phyloP scores from a whole-genome alignment of 2,888 invertebrate genomes.

The Drosophila prostipennis region DNA sequence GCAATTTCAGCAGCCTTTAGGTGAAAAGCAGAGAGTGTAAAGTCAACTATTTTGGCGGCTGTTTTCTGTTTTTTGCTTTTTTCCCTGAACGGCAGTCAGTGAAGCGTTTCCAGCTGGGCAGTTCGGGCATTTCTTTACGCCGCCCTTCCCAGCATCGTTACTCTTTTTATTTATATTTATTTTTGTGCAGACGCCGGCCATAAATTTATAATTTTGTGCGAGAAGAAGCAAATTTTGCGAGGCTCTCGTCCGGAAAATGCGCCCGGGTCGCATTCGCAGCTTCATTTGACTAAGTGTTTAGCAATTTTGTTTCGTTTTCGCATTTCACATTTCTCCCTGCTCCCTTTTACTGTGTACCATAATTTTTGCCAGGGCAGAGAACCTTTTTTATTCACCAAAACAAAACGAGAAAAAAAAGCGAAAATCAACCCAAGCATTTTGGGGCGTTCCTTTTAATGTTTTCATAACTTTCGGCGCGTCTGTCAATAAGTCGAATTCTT shows the following conservation, averaged over 20 bases:
- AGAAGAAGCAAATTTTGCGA: slow-evolving; percentile 60
- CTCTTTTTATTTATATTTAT: slow-evolving; percentile 39
- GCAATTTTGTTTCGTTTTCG: slow-evolving; percentile 49
- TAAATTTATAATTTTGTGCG: slow-evolving; percentile 66
- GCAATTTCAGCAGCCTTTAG: not conserved
- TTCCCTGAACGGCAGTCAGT: slow-evolving; percentile 33
- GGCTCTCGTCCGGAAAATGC: slow-evolving; percentile 69
- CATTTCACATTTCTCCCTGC: slow-evolving; percentile 21
- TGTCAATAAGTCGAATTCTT: slow-evolving; percentile 56
- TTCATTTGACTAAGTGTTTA: slow-evolving; percentile 56
- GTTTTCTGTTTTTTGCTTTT: slow-evolving; percentile 10
- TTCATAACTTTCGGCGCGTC: slow-evolving; percentile 69
- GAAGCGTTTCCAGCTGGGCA: slow-evolving; percentile 51
- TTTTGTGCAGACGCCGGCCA: slow-evolving; percentile 57
- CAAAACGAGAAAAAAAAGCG: not conserved
- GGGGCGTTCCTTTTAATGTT: slow-evolving; percentile 61
- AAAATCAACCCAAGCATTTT: not conserved
- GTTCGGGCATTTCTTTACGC: slow-evolving; percentile 4
- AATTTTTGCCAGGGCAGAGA: slow-evolving; percentile 10
- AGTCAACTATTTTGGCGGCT: slow-evolving; percentile 51
- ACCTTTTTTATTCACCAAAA: slow-evolving; percentile 20
- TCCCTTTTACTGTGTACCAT: slow-evolving; percentile 14
- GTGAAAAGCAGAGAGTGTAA: slow-evolving; percentile 5
- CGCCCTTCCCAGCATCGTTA: slow-evolving; percentile 16
- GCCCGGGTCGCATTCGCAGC: slow-evolving; percentile 37